Evolutionary conservation across 2,113 vertebrate species (phyloP).

Genomic region (Neotoma lepida): DNA sequence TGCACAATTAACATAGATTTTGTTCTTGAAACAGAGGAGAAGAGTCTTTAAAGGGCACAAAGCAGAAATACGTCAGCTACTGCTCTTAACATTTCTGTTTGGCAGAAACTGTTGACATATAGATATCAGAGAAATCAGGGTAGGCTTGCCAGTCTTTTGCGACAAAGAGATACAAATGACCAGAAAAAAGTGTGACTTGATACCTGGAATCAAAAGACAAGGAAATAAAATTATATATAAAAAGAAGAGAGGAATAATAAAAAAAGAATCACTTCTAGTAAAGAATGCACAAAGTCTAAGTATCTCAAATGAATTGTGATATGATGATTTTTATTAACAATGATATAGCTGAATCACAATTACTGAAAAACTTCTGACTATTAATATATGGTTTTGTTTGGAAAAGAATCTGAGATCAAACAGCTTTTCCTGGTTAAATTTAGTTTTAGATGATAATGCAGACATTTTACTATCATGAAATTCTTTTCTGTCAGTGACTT

Average conservation of each 20-base stretch:
- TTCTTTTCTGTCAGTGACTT: slow-evolving; percentile 32
- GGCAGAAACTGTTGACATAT: slow-evolving; percentile 7
- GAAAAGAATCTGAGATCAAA: slow-evolving; percentile 50
- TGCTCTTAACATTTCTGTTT: slow-evolving; percentile 16
- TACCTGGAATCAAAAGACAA: neutral
- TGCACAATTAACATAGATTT: slow-evolving; percentile 54
- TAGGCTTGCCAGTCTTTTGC: slow-evolving; percentile 10
- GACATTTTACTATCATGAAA: slow-evolving; percentile 3
- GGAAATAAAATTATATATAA: slow-evolving; percentile 55
- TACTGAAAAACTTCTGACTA: slow-evolving; percentile 12
- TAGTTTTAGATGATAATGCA: slow-evolving; percentile 34
- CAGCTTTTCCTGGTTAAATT: slow-evolving; percentile 1
- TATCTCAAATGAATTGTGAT: slow-evolving; percentile 34
- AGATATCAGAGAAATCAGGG: slow-evolving; percentile 32
- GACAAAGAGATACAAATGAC: slow-evolving; percentile 16
- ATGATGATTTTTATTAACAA: slow-evolving; percentile 34
- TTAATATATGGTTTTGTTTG: slow-evolving; percentile 34
- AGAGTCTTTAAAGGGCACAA: slow-evolving; percentile 39
- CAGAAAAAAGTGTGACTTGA: slow-evolving; percentile 43
- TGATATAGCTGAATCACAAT: slow-evolving; percentile 37
- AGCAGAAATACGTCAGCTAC: slow-evolving; percentile 20
- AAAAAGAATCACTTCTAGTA: slow-evolving; percentile 32
- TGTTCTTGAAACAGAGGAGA: slow-evolving; percentile 22
- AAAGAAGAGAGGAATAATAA: slow-evolving; percentile 22
- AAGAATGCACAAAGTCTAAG: neutral